These are phyloP conservation scores for Colostygia pectinataria DNA, from an alignment of 2,888 invertebrate species.

Conservation along the genomic window DNA sequence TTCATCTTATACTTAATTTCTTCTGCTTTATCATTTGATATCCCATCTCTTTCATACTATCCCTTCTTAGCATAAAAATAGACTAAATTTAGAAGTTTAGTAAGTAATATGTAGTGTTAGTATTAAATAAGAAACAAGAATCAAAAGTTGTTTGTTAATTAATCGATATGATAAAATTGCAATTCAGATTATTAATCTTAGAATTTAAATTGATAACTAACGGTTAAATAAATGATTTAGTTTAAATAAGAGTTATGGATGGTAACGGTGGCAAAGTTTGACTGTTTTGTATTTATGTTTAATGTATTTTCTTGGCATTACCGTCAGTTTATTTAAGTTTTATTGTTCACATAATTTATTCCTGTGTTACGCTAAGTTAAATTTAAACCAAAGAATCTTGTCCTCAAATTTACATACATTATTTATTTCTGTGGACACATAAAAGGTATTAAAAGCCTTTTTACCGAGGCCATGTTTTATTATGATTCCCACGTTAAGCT, in stretches of 20 bases:
- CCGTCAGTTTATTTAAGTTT: slow-evolving; percentile 38
- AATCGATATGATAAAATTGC: slow-evolving; percentile 78
- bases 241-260: slow-evolving; percentile 46
- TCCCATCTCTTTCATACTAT: slow-evolving; percentile 47
- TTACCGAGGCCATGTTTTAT: slow-evolving; percentile 32
- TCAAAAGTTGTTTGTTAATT: slow-evolving; percentile 81
- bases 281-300: slow-evolving; percentile 28
- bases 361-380: slow-evolving; percentile 52
- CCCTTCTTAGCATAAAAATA: slow-evolving; percentile 68
- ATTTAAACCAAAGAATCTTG: slow-evolving; percentile 36
- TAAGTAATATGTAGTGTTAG: slow-evolving; percentile 67
- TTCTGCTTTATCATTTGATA: slow-evolving; percentile 39
- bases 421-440: slow-evolving; percentile 20
- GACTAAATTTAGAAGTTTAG: slow-evolving; percentile 66
- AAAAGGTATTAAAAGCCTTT: slow-evolving; percentile 21
- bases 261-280: slow-evolving; percentile 57
- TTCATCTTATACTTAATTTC: slow-evolving; percentile 30
- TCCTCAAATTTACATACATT: slow-evolving; percentile 25
- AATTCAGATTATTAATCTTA: slow-evolving; percentile 81
- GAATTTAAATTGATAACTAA: slow-evolving; percentile 64
- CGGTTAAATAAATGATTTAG: slow-evolving; percentile 64
- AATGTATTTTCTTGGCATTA: slow-evolving; percentile 42
- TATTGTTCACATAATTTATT: slow-evolving; percentile 49
- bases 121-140: slow-evolving; percentile 60
- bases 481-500: slow-evolving; percentile 44